Base-by-base conservation (phyloP, 2,113 vertebrate species). In the Toxostoma redivivum region DNA sequence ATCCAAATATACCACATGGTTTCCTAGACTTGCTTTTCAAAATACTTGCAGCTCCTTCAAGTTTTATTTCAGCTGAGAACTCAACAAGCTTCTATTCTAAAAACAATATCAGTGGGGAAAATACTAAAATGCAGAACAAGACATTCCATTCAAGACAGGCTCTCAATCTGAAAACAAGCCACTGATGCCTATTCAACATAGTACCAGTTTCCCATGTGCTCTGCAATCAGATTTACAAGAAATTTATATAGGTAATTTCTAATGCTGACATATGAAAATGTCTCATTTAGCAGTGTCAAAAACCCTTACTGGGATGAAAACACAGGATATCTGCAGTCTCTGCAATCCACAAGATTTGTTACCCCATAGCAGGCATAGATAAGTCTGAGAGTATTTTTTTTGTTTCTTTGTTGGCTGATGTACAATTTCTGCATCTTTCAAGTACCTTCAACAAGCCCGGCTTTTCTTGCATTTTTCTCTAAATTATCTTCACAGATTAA, bases 111-210 rank as follows among this genome's bases (percentile, higher is more conserved):
- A 16, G 30, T 16, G 73, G 15, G 64, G 50, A 87, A 92, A 92
- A 60, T 35, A 78, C 11, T 18, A 51, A 67, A 81, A 58, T 4
- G 10, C 11, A 86, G 50, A 53, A 38, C 7, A 74, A 31, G 31
- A 30, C 9, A 47, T 15, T 30, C 22, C 25, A 35, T 48, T 86
- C 37, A 66, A 7, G 17, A 64, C 17, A 76, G 12, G 9, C 25
- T 70, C 47, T 56, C n/a, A 48, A 15, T 45, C 22, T 72, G 44
- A 53, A 67, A 62, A 50, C 12, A 72, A 89, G 28, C 11, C 57
- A 76, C 42, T 0, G 0, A 37, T 76, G 11, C 12, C 28, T 50
- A n/a, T 20, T 48, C 53, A 79, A 31, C 16, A 53, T 11, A 30
- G 17, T 14, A 73, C 4, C 38, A 30, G 53, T 33, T 82, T 71